A percentile compares a stretch with the other conserved stretches of the same genome.
These are phyloP conservation scores for Lymantria dispar DNA, from an alignment of 2,888 invertebrate genomes.

Conservation along the genomic window DNA sequence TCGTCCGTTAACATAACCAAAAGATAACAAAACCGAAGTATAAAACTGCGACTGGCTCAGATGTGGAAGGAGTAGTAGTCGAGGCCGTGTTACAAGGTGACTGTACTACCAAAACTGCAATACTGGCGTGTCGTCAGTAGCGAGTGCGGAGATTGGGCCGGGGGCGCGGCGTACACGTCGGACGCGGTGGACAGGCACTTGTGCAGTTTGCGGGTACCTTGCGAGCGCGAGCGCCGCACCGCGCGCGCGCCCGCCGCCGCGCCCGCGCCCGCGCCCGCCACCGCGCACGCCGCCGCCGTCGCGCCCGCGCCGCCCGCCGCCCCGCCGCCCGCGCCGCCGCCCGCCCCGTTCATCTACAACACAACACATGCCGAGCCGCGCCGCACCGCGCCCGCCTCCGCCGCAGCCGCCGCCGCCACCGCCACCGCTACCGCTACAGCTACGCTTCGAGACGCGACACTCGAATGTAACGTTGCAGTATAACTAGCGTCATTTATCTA, in stretches of 20 bases:
- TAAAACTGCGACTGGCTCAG: slow-evolving; percentile 79
- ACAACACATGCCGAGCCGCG: slow-evolving; percentile 35
- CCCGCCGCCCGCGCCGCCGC: slow-evolving; percentile 21
- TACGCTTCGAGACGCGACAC: slow-evolving; percentile 2
- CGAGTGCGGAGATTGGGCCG: slow-evolving; percentile 83
- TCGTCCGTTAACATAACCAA: slow-evolving; percentile 14
- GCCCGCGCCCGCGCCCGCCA: slow-evolving; percentile 61
- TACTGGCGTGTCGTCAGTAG: slow-evolving; percentile 94
- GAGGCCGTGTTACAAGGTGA: slow-evolving; percentile 81
- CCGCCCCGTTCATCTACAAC: slow-evolving; percentile 53
- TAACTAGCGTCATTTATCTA: too few relatives aligned
- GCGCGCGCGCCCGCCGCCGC: slow-evolving; percentile 42
- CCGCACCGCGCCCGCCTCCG: slow-evolving; percentile 24
- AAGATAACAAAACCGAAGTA: slow-evolving; percentile 40
- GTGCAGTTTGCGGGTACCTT: slow-evolving; percentile 97
- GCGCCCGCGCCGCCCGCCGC: slow-evolving; percentile 79
- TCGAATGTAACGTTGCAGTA: too few relatives aligned
- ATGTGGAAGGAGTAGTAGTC: slow-evolving; percentile 53
- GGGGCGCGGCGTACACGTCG: slow-evolving; percentile 87
- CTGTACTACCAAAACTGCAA: slow-evolving; percentile 97
- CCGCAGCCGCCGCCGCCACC: slow-evolving; percentile 11
- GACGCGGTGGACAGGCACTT: slow-evolving; percentile 95
- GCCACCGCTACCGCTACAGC: slow-evolving; percentile 14
- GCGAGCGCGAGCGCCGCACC: slow-evolving; percentile 94
- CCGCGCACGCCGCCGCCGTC: slow-evolving; percentile 71